phyloP scores from a whole-genome alignment of 2,113 vertebrate species.

The Dendrocopos noguchii region DNA sequence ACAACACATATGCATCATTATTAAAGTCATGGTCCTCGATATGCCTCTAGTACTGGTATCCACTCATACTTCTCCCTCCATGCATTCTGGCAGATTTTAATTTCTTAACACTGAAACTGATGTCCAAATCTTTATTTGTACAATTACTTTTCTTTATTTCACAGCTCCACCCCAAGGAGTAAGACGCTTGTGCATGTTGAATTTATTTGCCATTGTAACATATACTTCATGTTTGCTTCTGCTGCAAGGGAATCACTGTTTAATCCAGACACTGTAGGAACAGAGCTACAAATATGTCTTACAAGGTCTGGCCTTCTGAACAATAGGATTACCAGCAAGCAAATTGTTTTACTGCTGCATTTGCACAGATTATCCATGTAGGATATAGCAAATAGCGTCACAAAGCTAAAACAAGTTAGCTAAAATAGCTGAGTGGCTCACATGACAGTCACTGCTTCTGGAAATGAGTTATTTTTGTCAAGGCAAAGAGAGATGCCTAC shows the following conservation, averaged over 20 bases:
- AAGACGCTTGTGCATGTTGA: background rate
- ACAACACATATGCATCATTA: background rate
- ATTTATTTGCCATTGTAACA: background rate
- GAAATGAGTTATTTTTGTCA: background rate
- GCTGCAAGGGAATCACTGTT: background rate
- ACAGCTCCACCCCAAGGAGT: conserved; percentile 6
- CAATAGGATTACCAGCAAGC: background rate
- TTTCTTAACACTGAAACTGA: background rate
- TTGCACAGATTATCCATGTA: background rate
- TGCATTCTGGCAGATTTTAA: background rate
- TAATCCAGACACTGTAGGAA: background rate
- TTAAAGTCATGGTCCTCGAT: background rate
- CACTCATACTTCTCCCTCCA: background rate
- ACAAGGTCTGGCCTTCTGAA: background rate
- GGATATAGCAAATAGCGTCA: background rate
- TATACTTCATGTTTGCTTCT: background rate
- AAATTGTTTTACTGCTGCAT: background rate
- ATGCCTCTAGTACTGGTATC: background rate
- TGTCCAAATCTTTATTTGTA: background rate
- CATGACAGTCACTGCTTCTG: background rate
- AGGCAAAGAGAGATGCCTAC: background rate
- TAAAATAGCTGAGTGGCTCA: background rate
- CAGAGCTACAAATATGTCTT: background rate
- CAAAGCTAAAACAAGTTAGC: background rate
- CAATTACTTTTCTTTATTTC: background rate